Conservation (phyloP, 2,888 invertebrate genomes). For the Clostera curtula region DNA sequence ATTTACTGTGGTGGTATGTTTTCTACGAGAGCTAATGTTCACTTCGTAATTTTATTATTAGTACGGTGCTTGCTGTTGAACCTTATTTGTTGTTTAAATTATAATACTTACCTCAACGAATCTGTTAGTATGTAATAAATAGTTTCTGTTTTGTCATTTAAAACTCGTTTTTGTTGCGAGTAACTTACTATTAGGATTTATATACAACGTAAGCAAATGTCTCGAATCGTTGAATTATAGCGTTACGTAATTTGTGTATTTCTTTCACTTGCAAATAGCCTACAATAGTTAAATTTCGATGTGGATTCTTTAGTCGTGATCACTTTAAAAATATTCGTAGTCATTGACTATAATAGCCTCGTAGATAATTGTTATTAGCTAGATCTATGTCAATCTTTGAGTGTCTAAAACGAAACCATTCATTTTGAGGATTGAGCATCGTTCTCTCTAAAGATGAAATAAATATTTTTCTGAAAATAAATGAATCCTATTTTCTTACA, state of each 20-base stretch:
- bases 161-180: slow-evolving; percentile 31
- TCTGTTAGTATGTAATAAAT: slow-evolving; percentile 38
- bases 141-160: slow-evolving; percentile 30
- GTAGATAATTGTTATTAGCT: slow-evolving; percentile 55
- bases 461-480: slow-evolving; percentile 61
- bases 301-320: slow-evolving; percentile 34
- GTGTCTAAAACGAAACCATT: slow-evolving; percentile 51
- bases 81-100: slow-evolving; percentile 49
- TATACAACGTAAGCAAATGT: slow-evolving; percentile 42
- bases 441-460: slow-evolving; percentile 46
- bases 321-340: slow-evolving; percentile 41
- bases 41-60: slow-evolving; percentile 58
- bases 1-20: slow-evolving; percentile 68
- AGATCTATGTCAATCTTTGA: slow-evolving; percentile 44
- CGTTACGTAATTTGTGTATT: slow-evolving; percentile 30
- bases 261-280: slow-evolving; percentile 43
- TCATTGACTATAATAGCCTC: slow-evolving; percentile 59
- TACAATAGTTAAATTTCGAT: slow-evolving; percentile 32
- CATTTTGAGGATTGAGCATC: slow-evolving; percentile 53
- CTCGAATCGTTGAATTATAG: slow-evolving; percentile 61
- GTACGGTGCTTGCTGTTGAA: slow-evolving; percentile 69
- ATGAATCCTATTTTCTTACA: slow-evolving; percentile 71
- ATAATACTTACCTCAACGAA: slow-evolving; percentile 49
- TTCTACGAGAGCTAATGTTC: slow-evolving; percentile 64
- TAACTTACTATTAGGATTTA: slow-evolving; percentile 40